Base-by-base conservation (phyloP, 2,113 vertebrate species). In the Axis porcinus region DNA sequence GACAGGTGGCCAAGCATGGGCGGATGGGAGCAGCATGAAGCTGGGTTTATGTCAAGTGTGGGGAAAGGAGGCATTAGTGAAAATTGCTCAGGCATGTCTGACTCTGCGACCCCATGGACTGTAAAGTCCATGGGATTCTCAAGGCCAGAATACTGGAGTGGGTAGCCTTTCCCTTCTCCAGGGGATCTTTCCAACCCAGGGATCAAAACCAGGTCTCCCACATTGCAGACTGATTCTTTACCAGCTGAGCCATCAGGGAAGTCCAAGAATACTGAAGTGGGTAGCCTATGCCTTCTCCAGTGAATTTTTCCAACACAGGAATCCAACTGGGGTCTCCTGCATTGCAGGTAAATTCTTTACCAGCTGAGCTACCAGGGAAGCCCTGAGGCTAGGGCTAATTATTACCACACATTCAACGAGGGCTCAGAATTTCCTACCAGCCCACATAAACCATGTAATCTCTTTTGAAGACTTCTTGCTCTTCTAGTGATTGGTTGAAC, bases 391-490 rank as follows among this genome's bases (percentile, higher is more conserved):
- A 58, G 25, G 27, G 36, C n/a, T 91, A 82, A 55, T 81, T 40
- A 40, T 40, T 40, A 40, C 25, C 10, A 14, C 2, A n/a, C 4
- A 33, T 16, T 43, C 54, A 47, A 25, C 0, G 1, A 27, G 2
- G 3, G 3, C 16, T 54, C 45, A 43, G 40, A 52, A 79, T 54
- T 54, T 76, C 28, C 15, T 30, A 15, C 15, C 21, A 36, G 84
- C 8, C 10, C 9, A 33, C 23, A 1, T 27, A 33, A 91, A 23
- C 16, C 30, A 0, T 27, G 1, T 9, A 40, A 12, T 33, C 14
- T 55, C 36, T 78, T 82, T 2, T 11, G n/a, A 79, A 45, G 79
- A 40, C 50, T 83, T 50, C 52, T 58, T 25, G 11, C 27, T 47
- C 83, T 83, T 47, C 10, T 40, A n/a, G 23, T 91, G 54, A 93